A percentile compares a stretch with the other conserved stretches of the same genome.
These are phyloP conservation scores for Eulemur albifrons DNA, from an alignment of 2,797 vertebrate species.

Conservation along the genomic window DNA sequence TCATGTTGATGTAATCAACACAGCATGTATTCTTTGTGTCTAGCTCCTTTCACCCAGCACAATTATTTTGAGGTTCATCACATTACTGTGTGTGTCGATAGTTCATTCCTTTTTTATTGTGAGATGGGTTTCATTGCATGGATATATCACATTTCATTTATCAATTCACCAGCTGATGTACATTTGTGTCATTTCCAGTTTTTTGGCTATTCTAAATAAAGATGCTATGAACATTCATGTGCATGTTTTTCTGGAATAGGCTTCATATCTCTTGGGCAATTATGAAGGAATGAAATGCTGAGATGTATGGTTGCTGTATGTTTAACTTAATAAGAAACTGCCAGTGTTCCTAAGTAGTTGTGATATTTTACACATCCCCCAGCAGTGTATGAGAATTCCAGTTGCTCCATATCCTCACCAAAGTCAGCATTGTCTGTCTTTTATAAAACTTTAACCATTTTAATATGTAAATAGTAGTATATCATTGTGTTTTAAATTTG, in stretches of 20 bases:
- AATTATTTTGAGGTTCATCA: too few species aligned
- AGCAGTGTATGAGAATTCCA: not conserved
- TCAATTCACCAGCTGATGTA: too few species aligned
- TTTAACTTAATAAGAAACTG: not conserved
- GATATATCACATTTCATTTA: too few species aligned
- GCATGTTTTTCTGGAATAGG: too few species aligned
- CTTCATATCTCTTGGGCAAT: not conserved
- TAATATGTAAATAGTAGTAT: not conserved
- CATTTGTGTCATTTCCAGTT: too few species aligned
- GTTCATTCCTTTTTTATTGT: too few species aligned
- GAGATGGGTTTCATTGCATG: too few species aligned
- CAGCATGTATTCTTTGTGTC: too few species aligned
- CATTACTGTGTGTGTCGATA: too few species aligned
- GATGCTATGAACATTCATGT: too few species aligned
- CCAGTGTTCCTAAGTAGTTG: not conserved
- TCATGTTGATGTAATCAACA: not conserved
- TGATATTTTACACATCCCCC: not conserved
- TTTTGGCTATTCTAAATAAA: too few species aligned
- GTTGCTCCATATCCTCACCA: not conserved
- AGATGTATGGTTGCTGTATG: not conserved
- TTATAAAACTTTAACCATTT: not conserved
- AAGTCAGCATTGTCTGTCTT: not conserved
- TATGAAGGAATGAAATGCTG: not conserved
- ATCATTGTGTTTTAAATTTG: not conserved
- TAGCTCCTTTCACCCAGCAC: too few species aligned